Evolutionary conservation across 2,888 invertebrate species (phyloP), one percentile per base, ranked within the genome.

Genomic region (Eugnorisma glareosa): DNA sequence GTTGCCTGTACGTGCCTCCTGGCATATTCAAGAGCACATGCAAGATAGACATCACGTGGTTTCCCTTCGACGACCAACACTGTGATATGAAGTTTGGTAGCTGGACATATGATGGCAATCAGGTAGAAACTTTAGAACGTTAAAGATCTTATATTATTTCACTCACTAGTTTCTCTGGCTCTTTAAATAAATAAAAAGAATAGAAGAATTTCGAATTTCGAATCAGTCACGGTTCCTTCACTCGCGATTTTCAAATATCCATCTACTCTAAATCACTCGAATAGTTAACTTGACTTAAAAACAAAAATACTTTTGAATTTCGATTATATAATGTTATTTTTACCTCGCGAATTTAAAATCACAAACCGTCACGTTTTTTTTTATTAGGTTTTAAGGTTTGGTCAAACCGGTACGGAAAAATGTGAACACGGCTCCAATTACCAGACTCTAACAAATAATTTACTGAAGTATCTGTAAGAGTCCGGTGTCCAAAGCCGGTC

Each of bases 11-110:
- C 98, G 98, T 99, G 97, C 99, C 99, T 95, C 99, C 99, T 96
- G 99, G 99, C 97, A 99, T 99, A 97, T 99, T 99, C 98, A 99
- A 99, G 98, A 99, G 99, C 98, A 99, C 99, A 97, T 99, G 99
- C 98, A 99, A 99, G 98, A 99, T 99, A 97, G 99, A 99, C 98
- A 99, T 99, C 98, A 99, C 99, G 97, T 99, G 99, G 99, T 99
- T 99, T 98, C 99, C 99, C 97, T 99, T 99, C 98, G 99, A 99
- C 97, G 99, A 99, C 97, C 99, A 99, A 98, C 98, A 98, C 97
- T 99, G 99, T 98, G 98, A 99, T 97, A 99, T 99, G 99, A 99
- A 99, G 98, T 99, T 99, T 97, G 99, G 99, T 97, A 99, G 99
- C 97, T 99, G 99, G 99, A 99, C 99, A 94, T 99, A 99, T 97